These are phyloP conservation scores for Oceanites oceanicus DNA, from an alignment of 2,113 vertebrate species.

Conservation along the genomic window DNA sequence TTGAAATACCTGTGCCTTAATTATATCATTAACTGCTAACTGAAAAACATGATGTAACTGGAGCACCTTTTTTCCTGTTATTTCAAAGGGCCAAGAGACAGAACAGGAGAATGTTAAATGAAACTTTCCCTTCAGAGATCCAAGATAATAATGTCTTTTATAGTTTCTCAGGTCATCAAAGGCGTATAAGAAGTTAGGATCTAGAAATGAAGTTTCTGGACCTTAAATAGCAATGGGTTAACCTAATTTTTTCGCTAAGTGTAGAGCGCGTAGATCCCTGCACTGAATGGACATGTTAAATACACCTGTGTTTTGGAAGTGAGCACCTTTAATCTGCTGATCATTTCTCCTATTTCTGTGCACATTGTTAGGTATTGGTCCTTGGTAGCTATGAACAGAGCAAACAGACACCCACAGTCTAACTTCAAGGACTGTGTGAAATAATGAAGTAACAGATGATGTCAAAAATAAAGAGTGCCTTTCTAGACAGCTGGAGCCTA, in stretches of 20 bases:
- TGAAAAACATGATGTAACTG: neutral
- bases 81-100: neutral
- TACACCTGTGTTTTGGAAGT: neutral
- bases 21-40: neutral
- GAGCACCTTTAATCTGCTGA: neutral
- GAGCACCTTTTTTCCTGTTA: neutral
- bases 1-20: neutral
- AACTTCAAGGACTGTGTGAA: neutral
- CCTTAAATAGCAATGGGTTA: neutral
- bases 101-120: neutral
- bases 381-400: neutral
- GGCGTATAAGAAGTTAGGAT: neutral
- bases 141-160: neutral
- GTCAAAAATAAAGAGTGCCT: neutral
- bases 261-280: neutral
- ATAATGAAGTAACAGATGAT: neutral
- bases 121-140: neutral
- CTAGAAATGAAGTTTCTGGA: neutral
- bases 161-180: neutral
- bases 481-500: neutral
- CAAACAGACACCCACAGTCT: neutral
- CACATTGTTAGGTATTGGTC: neutral
- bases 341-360: neutral
- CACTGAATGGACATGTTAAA: neutral
- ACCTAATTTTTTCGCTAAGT: neutral